phyloP scores from a whole-genome alignment of 1,140 invertebrate species.

The Solen grandis region DNA sequence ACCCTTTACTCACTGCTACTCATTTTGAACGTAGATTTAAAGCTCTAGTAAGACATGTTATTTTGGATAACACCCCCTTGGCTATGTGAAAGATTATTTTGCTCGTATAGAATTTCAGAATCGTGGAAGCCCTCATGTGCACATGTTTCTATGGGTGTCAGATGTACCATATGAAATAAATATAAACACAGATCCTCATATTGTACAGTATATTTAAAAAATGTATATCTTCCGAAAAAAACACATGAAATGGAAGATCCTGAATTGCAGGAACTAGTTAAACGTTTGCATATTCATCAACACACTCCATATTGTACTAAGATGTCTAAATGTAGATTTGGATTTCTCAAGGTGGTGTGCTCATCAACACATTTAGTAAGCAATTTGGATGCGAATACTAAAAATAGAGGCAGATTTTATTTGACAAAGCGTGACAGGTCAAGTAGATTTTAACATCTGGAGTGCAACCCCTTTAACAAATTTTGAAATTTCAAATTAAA shows the following conservation, averaged over 20 bases:
- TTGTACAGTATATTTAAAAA: constrained; percentile 49
- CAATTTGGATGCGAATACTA: constrained; percentile 25
- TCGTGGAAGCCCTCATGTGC: constrained; percentile 11
- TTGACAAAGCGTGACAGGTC: not conserved
- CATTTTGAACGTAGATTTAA: constrained; percentile 56
- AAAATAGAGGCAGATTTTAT: constrained; percentile 55
- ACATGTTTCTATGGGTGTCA: constrained; percentile 19
- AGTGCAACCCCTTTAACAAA: too few relatives aligned
- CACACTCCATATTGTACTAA: constrained; percentile 44
- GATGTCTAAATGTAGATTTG: constrained; percentile 55
- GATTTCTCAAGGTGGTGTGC: constrained; percentile 38
- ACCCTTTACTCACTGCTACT: constrained; percentile 39
- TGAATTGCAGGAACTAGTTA: constrained; percentile 37
- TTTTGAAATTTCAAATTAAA: too few relatives aligned
- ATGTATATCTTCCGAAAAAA: constrained; percentile 36
- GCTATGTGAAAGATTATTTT: not conserved
- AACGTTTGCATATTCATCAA: constrained; percentile 51
- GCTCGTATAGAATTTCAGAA: constrained; percentile 21
- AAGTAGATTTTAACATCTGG: constrained; percentile 10
- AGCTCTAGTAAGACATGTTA: constrained; percentile 47
- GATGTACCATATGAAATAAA: not conserved
- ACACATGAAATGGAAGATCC: constrained; percentile 26
- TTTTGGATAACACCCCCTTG: constrained; percentile 23
- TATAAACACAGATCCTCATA: not conserved
- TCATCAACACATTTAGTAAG: constrained; percentile 17